Conservation (phyloP, 2,113 vertebrate genomes). For the Trogon melanurus region DNA sequence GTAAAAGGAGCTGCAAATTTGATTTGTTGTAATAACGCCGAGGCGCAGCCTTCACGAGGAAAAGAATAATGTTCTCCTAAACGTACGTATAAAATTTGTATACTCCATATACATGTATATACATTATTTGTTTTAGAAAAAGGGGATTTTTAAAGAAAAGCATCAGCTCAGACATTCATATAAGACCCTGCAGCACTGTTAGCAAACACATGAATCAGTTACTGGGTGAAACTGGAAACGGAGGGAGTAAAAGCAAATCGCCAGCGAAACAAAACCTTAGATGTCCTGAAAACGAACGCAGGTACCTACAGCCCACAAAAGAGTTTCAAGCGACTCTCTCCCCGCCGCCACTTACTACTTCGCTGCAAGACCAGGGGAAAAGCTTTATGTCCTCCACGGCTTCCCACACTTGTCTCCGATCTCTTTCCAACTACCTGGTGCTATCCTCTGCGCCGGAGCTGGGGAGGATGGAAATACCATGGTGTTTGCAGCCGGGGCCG, state of each 20-base stretch:
- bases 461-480: slow-evolving; percentile 86
- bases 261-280: background rate
- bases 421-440: slow-evolving; percentile 76
- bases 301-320: background rate
- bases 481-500: slow-evolving; percentile 81
- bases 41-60: background rate
- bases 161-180: background rate
- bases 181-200: background rate
- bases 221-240: background rate
- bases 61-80: background rate
- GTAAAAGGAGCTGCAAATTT: background rate
- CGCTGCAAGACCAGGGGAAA: slow-evolving; percentile 35
- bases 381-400: slow-evolving; percentile 42
- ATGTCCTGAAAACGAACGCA: background rate
- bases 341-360: slow-evolving; percentile 68
- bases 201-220: background rate
- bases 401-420: slow-evolving; percentile 44
- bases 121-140: too few species aligned
- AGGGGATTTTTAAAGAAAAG: background rate
- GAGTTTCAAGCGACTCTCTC: slow-evolving; percentile 11
- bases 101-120: background rate
- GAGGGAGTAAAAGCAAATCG: background rate
- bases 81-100: background rate
- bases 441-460: slow-evolving; percentile 66
- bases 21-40: background rate